Conservation (phyloP, 2,888 invertebrate genomes). For the Drosophila hamatofila region DNA sequence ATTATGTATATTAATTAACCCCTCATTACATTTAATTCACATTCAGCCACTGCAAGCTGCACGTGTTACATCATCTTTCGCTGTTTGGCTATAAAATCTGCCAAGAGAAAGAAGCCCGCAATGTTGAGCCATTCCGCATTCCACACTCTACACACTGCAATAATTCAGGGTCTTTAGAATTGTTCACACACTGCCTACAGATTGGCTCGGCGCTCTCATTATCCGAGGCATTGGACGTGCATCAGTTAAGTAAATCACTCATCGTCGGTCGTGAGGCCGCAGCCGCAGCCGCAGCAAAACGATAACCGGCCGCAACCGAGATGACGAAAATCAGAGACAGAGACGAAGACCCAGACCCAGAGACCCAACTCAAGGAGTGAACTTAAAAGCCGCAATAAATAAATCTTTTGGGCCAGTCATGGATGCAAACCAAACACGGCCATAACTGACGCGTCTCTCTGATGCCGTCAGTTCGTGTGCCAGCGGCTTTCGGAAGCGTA, state of each 20-base stretch:
- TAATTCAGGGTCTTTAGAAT: slow-evolving; percentile 15
- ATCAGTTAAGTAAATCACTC: slow-evolving; percentile 66
- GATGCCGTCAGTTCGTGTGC: slow-evolving; percentile 64
- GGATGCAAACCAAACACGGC: slow-evolving; percentile 52
- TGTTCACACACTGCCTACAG: not conserved
- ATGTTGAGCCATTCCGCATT: no score
- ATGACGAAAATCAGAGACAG: slow-evolving; percentile 45
- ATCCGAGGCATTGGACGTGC: slow-evolving; percentile 58
- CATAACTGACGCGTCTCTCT: slow-evolving; percentile 55
- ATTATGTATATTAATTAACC: not conserved
- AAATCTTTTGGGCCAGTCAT: slow-evolving; percentile 68
- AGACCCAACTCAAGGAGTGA: slow-evolving; percentile 52
- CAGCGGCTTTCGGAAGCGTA: slow-evolving; percentile 55
- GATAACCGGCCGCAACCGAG: slow-evolving; percentile 28
- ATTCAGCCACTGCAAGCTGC: not conserved
- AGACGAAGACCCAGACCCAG: slow-evolving; percentile 30
- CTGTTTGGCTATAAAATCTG: no score
- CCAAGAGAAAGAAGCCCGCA: no score
- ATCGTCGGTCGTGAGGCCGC: slow-evolving; percentile 51
- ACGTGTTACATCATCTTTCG: no score
- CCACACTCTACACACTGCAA: not conserved
- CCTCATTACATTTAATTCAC: not conserved
- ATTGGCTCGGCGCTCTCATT: slow-evolving; percentile 36
- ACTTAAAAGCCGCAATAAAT: slow-evolving; percentile 78
- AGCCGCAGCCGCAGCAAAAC: slow-evolving; percentile 28